Base-by-base conservation (phyloP, 2,113 vertebrate genomes). In the Labrus mixtus region DNA sequence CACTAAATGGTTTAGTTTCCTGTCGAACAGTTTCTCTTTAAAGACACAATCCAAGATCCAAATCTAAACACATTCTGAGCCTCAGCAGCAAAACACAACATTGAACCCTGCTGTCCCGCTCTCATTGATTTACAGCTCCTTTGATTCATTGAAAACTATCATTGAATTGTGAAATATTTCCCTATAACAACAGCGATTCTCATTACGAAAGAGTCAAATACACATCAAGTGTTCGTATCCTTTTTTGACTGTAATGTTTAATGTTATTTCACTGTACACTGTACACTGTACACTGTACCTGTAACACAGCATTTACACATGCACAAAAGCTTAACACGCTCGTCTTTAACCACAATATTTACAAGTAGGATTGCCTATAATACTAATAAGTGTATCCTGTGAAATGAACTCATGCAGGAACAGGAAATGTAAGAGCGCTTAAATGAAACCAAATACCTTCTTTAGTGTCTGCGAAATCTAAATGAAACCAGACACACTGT, bases 401-500 rank as follows among this genome's bases (percentile, higher is more conserved):
- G 6, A 33, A 33, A 33, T 33, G 29, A 33, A 33, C 29, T 33
- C 29, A 33, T 33, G 29, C 29, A 41, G 39, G 39, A 41, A 41
- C 10, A 4, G 8, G 29, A 33, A 33, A 33, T 33, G 29, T 33
- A 33, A 33, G 29, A 33, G 41, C 29, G 50, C 33, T 69, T 50
- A 78, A 83, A 10, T n/a, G 17, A 11, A 72, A 73, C 54, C 61
- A 48, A 67, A 68, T 62, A 68, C 43, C 39, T 11, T 6, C 29
- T 41, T 41, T 11, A 41, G 29, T 33, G 29, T 33, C 29, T 33
- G 29, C 29, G 29, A 33, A 33, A 33, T 33, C 29, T 33, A 3
- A 33, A 33, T 33, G 29, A 33, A 33, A 22, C 2, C 4, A 59
- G 39, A 13, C n/a, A 22, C 6, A 15, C 0, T 7, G 12, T 33